Evolutionary conservation across 2,113 vertebrate genomes (phyloP), one percentile per base, ranked within the genome.

Genomic region (Murina feae): DNA sequence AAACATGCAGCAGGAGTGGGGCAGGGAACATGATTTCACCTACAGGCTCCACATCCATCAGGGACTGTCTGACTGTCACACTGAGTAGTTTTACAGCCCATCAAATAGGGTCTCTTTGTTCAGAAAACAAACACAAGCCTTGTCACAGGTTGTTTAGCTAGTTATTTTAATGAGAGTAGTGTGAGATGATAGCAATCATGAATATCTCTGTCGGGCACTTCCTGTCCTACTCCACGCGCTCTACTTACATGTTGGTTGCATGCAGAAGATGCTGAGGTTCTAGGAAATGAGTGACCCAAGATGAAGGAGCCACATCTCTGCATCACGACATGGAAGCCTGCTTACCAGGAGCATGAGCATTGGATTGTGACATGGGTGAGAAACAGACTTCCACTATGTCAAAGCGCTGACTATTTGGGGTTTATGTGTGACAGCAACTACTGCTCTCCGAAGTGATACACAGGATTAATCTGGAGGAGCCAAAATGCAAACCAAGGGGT

Each of bases 131-230:
- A 80, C 68, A 90, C 53, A 16, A 66, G 16, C 44, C 39, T 93
- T 72, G 83, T 75, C 68, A 83, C 49, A 90, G 37, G 42, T 53
- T 94, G 82, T 93, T 86, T 91, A 84, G 51, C 47, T 81, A 85
- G 60, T 68, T 90, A 71, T 91, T 96, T 82, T 95, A 95, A 95
- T 95, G 81, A 88, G 60, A 96, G 30, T 74, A 95, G 81, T 39
- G 39, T 81, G 58, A 80, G 60, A 55, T 60, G 60, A 55, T 60
- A 78, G 89, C 84, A 75, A 95, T 79, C 81, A 89, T 53, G 42
- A 91, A 32, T 93, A 58, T 72, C 60, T 87, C 78, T 93, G 20
- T 66, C 94, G 44, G 35, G 25, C 60, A 74, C 58, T 69, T 47
- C 10, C n/a, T 74, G 14, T 79, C 18, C 44, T 84, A 79, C 35